phyloP scores from a whole-genome alignment of 2,113 vertebrate species.

The Eretmodus cyanostictus region DNA sequence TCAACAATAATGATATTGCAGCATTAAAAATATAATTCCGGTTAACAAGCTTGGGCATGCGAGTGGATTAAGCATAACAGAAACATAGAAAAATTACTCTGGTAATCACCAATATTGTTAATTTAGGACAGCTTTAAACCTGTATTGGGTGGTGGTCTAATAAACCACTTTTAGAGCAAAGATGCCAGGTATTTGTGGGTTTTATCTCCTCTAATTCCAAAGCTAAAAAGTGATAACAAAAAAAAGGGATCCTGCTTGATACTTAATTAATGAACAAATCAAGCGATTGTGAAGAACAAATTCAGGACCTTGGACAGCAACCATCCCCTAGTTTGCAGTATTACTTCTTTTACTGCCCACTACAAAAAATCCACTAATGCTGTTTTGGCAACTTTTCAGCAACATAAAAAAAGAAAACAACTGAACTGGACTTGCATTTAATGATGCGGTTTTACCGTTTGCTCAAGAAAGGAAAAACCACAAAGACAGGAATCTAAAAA shows the following conservation, averaged over 20 bases:
- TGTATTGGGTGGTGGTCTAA: background rate
- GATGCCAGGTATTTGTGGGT: background rate
- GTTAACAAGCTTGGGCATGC: background rate
- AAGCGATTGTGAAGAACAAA: background rate
- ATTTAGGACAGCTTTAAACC: background rate
- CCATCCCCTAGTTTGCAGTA: background rate
- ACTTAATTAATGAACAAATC: background rate
- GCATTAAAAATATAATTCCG: background rate
- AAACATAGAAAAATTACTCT: background rate
- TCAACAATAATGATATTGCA: background rate
- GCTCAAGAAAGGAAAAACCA: background rate
- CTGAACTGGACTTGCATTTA: background rate
- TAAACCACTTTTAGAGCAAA: background rate
- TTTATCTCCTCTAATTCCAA: background rate
- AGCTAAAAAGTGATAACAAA: background rate
- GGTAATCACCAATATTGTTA: background rate
- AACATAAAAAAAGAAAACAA: background rate
- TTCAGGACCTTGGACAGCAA: slow-evolving; percentile 28
- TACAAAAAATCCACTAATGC: background rate
- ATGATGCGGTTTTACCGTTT: background rate
- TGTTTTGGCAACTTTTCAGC: background rate
- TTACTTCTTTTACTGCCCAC: background rate
- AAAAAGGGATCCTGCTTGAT: background rate
- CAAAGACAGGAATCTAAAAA: background rate
- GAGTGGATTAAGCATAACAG: background rate